Base-by-base conservation (phyloP, 2,113 vertebrate genomes). In the Ammodytes dubius region DNA sequence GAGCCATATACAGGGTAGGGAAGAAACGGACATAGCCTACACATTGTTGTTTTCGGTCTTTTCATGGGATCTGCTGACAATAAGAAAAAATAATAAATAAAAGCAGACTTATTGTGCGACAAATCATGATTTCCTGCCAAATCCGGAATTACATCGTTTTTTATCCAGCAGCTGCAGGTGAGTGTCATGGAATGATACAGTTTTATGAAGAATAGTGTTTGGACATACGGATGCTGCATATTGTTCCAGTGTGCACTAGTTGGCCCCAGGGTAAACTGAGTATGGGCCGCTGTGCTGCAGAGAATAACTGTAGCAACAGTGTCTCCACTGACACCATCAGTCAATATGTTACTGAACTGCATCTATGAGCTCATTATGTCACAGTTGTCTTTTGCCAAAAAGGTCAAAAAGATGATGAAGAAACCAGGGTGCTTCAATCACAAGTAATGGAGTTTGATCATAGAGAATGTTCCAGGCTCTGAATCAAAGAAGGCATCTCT, bases 161-260 rank as follows among this genome's bases (percentile, higher is more conserved):
- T 42, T 7, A 6, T n/a, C 58, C 71, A 6, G 59, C 70, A 65
- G 68, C 67, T 60, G 61, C 70, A 75, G 71, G 50, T 49, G 42
- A 47, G 64, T 27, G 50, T 70, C 58, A 50, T 43, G 53, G 75
- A 53, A 27, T 4, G 40, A 59, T 42, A 14, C 27, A 35, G 53
- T 43, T 19, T 39, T 27, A 46, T 47, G 76, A 27, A 19, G 54
- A 53, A 13, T 42, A 40, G 46, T 1, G 57, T 70, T 7, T 40
- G 49, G 67, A 60, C 49, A 14, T 35, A 8, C 70, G 67, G 49
- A 64, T 43, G 85, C 52, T 80, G 61, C 70, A 47, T 53, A 46
- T 14, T 66, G 78, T 73, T 19, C 58, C 82, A 74, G 69, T 66
- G 67, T 69, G 47, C 78, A 52, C 78, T 54, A 37, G 77, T 74